Conservation (phyloP, 2,797 vertebrate genomes). For the Ctenochaetus hawaiiensis region DNA sequence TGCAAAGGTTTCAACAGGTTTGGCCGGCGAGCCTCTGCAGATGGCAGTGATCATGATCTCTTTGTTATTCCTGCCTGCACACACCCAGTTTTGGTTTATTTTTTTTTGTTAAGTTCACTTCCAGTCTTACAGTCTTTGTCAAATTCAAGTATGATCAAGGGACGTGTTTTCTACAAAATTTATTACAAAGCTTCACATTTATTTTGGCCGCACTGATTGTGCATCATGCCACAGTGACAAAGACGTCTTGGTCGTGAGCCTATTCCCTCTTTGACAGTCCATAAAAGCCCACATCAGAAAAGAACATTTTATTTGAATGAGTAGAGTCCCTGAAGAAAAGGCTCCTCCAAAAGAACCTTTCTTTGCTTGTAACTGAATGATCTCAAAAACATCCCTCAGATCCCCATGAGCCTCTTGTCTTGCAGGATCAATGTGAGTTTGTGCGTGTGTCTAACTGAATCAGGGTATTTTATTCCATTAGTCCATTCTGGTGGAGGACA, state of each 20-base stretch:
- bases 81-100: constrained; percentile 10
- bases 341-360: constrained; percentile 37
- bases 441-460: constrained; percentile 60
- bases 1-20: constrained; percentile 32
- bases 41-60: constrained; percentile 38
- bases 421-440: constrained; percentile 58
- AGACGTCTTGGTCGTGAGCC: constrained; percentile 10
- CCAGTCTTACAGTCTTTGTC: constrained; percentile 34
- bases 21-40: constrained; percentile 32
- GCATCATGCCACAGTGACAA: constrained; percentile 30
- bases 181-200: constrained; percentile 29
- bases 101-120: constrained; percentile 30
- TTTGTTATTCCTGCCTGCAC: constrained; percentile 14
- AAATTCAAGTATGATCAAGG: constrained; percentile 37
- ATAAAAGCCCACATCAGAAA: constrained; percentile 52
- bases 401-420: constrained; percentile 54
- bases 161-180: constrained; percentile 29
- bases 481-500: constrained; percentile 60
- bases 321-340: constrained; percentile 47
- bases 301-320: constrained; percentile 67
- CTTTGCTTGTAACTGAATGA: constrained; percentile 47
- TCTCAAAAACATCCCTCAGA: constrained; percentile 57
- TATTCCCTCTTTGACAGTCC: constrained; percentile 18
- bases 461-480: constrained; percentile 63
- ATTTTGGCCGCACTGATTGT: constrained; percentile 23